Evolutionary conservation across 2,797 vertebrate species (phyloP).

Genomic region (Psittacula derbiana): DNA sequence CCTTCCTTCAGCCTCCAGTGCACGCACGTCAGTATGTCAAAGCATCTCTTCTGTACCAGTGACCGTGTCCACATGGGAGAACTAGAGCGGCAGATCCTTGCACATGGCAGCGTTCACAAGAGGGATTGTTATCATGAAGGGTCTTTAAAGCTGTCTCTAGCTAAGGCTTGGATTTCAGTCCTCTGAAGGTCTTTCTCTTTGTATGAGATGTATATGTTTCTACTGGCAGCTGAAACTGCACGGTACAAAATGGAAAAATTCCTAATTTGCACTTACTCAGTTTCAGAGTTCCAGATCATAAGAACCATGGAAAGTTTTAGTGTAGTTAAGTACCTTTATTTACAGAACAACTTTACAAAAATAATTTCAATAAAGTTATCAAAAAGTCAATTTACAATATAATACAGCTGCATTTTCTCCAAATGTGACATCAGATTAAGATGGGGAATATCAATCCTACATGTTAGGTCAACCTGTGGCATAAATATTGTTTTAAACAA

Average conservation of each 20-base stretch:
- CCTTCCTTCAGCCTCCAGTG: background rate
- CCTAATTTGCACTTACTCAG: background rate
- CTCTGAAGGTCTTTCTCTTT: background rate
- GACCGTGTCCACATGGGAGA: rapidly evolving
- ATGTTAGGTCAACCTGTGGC: conserved; percentile 21
- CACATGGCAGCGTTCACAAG: background rate
- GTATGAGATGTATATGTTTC: background rate
- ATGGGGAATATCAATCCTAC: conserved; percentile 58
- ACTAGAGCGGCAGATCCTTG: background rate
- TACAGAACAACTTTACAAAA: conserved; percentile 81
- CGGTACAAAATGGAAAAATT: background rate
- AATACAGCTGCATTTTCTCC: conserved; percentile 68
- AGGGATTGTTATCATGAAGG: background rate
- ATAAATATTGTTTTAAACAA: conserved; percentile 69
- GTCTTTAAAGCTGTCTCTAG: background rate
- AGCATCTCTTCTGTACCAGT: background rate
- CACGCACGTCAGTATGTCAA: background rate
- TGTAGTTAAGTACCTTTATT: conserved; percentile 69
- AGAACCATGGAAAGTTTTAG: background rate
- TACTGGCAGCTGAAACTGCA: background rate
- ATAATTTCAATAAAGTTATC: conserved; percentile 81
- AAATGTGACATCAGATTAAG: conserved; percentile 37
- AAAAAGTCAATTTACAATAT: conserved; percentile 79
- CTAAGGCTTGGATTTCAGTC: background rate
- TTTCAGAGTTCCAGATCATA: background rate